A percentile compares a stretch with the other conserved stretches of the same genome.
phyloP scores from a whole-genome alignment of 2,113 vertebrate genomes.

The Tachuris rubrigastra region DNA sequence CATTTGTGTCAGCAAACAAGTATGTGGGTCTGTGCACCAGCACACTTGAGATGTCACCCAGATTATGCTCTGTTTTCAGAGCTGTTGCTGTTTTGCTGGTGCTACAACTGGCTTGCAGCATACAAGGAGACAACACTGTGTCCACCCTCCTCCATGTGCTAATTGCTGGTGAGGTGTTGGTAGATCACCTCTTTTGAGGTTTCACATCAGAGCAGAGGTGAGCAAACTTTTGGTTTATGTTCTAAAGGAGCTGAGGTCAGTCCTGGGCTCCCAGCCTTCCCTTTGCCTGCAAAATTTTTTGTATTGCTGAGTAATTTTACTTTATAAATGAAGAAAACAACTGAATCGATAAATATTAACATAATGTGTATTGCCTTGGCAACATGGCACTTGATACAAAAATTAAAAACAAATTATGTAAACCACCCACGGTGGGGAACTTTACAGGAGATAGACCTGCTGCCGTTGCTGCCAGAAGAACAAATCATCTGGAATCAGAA shows the following conservation, averaged over 20 bases:
- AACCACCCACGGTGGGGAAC: constrained; percentile 35
- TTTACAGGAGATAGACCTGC: constrained; percentile 40
- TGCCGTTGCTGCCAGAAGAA: background rate
- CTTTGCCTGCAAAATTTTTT: background rate
- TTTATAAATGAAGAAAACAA: constrained; percentile 37
- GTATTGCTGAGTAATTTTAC: background rate
- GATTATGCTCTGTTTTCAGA: constrained; percentile 11
- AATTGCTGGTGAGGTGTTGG: background rate
- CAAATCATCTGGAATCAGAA: constrained; percentile 42
- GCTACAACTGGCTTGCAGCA: background rate
- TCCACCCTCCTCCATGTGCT: background rate
- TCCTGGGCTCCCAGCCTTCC: background rate
- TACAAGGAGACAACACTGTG: background rate
- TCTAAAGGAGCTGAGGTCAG: background rate
- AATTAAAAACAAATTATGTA: constrained; percentile 63
- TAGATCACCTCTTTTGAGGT: background rate
- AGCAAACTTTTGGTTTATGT: background rate
- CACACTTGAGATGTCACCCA: constrained; percentile 29
- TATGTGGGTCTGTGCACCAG: background rate
- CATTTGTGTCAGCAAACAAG: constrained; percentile 44
- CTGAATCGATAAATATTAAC: constrained; percentile 65
- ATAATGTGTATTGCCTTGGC: constrained; percentile 62
- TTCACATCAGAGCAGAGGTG: background rate
- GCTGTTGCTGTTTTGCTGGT: background rate
- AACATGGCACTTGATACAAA: constrained; percentile 51